Evolutionary conservation across 1,140 invertebrate species (phyloP).

Genomic region (Leptopilina boulardi): DNA sequence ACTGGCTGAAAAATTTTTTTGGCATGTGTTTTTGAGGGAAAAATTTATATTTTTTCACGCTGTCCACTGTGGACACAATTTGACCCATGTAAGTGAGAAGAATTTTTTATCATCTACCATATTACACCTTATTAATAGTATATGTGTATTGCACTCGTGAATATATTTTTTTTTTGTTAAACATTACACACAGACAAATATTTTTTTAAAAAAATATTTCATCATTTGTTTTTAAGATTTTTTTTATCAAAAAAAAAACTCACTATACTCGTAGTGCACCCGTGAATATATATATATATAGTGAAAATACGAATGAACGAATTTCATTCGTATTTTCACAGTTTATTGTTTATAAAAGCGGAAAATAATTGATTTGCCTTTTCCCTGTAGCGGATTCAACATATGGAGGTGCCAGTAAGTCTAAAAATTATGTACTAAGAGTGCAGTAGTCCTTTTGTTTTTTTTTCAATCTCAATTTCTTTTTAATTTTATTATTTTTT

Average conservation of each 20-base stretch:
- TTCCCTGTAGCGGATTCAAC: slow-evolving; percentile 83
- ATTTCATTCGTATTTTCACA: slow-evolving; percentile 63
- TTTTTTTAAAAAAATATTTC: slow-evolving; percentile 8
- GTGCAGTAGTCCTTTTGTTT: slow-evolving; percentile 65
- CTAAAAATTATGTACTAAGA: slow-evolving; percentile 68
- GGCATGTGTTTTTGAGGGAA: slow-evolving; percentile 70
- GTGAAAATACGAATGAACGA: slow-evolving; percentile 64
- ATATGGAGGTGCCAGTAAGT: slow-evolving; percentile 93
- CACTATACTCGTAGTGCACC: slow-evolving; percentile 54
- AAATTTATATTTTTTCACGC: slow-evolving; percentile 74
- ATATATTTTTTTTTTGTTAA: slow-evolving; percentile 41
- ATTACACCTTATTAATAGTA: slow-evolving; percentile 48
- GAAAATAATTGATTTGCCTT: slow-evolving; percentile 67
- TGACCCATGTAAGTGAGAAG: slow-evolving; percentile 75
- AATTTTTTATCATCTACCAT: slow-evolving; percentile 73
- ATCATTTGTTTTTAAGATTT: slow-evolving; percentile 26
- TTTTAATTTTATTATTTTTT: not conserved
- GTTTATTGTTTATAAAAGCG: slow-evolving; percentile 52
- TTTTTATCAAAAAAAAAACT: slow-evolving; percentile 40
- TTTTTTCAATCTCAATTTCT: slow-evolving; percentile 38
- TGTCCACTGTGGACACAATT: slow-evolving; percentile 73
- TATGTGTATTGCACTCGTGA: slow-evolving; percentile 47
- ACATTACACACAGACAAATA: slow-evolving; percentile 2
- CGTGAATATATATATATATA: slow-evolving; percentile 45
- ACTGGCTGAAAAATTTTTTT: slow-evolving; percentile 64